These are phyloP conservation scores for Bucorvus abyssinicus DNA, from an alignment of 2,797 vertebrate species.

Conservation along the genomic window DNA sequence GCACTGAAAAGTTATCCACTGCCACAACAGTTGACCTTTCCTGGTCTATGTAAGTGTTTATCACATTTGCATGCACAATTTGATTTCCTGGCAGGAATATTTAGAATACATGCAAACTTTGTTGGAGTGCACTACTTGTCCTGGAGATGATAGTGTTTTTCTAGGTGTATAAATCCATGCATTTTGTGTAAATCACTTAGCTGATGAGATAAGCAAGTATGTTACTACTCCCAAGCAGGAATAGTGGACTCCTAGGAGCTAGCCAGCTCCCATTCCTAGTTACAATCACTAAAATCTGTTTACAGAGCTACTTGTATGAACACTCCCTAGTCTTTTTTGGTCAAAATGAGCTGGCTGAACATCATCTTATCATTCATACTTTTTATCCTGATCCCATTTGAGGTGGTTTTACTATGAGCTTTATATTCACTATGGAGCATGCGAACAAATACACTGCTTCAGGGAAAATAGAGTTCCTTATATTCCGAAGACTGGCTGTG, in stretches of 20 bases:
- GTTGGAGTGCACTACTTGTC: background rate
- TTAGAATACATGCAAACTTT: background rate
- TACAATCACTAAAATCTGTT: background rate
- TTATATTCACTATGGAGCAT: background rate
- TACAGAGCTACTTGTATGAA: background rate
- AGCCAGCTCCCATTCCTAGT: background rate
- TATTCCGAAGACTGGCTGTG: background rate
- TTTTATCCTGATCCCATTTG: background rate
- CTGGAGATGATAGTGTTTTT: background rate
- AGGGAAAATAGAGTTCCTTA: background rate
- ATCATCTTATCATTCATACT: background rate
- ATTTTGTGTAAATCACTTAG: background rate
- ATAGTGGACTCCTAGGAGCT: background rate
- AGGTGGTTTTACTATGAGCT: background rate
- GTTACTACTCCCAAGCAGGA: background rate
- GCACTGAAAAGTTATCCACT: background rate
- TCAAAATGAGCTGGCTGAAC: background rate
- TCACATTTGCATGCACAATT: background rate
- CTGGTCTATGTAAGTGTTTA: background rate
- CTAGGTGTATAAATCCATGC: background rate
- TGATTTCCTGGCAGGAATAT: background rate
- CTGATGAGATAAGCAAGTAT: background rate
- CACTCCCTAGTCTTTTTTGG: background rate
- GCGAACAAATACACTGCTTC: background rate
- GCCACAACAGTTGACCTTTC: background rate